Percentiles rank a stretch among this genome's conserved stretches.
Evolutionary conservation across 2,113 vertebrate species (phyloP).

Genomic region (Rhea americana): DNA sequence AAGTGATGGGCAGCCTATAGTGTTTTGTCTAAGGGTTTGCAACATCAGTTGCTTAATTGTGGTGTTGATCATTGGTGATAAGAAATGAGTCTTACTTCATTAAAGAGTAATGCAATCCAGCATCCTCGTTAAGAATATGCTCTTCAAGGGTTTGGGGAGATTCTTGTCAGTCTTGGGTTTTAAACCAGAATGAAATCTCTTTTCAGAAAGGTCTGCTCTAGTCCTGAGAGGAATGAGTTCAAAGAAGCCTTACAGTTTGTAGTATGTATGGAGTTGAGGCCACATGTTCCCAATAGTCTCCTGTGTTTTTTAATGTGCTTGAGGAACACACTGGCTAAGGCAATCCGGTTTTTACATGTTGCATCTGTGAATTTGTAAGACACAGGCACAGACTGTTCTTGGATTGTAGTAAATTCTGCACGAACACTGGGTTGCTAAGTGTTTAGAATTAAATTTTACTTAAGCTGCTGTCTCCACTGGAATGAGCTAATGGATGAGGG

Average conservation of each 20-base stretch:
- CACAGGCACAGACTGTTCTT: neutral
- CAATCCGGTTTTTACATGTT: neutral
- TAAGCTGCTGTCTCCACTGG: neutral
- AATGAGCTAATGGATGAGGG: conserved; percentile 11
- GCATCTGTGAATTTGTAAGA: neutral
- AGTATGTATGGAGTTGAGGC: neutral
- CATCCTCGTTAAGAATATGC: neutral
- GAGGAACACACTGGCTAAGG: neutral
- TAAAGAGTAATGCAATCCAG: neutral
- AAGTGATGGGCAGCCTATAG: neutral
- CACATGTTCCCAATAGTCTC: neutral
- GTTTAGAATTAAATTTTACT: neutral
- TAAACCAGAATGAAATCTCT: neutral
- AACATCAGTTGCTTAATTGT: neutral
- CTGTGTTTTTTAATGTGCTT: neutral
- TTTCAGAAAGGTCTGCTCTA: neutral
- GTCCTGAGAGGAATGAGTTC: neutral
- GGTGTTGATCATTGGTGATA: neutral
- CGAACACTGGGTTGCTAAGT: neutral
- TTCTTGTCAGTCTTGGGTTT: neutral
- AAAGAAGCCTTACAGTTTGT: neutral
- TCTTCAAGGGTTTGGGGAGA: neutral
- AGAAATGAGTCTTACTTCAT: neutral
- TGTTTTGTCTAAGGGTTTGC: neutral
- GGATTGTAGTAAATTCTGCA: neutral